Evolutionary conservation across 1,140 invertebrate species (phyloP).

Genomic region (Cyrtorhinus lividipennis): DNA sequence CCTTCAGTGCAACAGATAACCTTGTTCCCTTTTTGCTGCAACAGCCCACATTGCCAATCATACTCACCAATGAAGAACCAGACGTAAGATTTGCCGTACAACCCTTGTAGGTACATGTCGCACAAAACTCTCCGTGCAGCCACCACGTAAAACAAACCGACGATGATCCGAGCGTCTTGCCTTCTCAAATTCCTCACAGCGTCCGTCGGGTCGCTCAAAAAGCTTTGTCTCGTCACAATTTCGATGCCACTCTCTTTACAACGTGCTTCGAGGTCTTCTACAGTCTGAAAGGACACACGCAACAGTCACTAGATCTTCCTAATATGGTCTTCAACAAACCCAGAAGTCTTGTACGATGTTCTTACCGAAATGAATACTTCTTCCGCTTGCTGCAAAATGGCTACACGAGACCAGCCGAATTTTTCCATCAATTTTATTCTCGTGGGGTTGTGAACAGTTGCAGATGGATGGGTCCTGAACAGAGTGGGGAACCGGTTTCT

Average conservation of each 20-base stretch:
- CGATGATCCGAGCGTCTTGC: constrained; percentile 92
- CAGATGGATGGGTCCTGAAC: constrained; percentile 97
- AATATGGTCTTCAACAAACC: too few relatives aligned
- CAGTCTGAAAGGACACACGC: constrained; percentile 53
- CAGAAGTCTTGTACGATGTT: too few relatives aligned
- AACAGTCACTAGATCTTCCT: too few relatives aligned
- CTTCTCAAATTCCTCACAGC: constrained; percentile 84
- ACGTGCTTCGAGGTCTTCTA: constrained; percentile 88
- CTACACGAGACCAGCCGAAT: constrained; percentile 92
- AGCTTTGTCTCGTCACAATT: constrained; percentile 90
- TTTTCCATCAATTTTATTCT: constrained; percentile 92
- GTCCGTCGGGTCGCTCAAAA: constrained; percentile 89
- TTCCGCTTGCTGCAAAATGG: constrained; percentile 94
- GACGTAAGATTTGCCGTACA: constrained; percentile 93
- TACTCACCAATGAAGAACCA: constrained; percentile 96
- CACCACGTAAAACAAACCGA: constrained; percentile 95
- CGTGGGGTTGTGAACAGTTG: constrained; percentile 97
- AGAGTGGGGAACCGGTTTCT: constrained; percentile 92
- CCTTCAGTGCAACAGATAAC: too few relatives aligned
- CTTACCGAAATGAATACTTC: constrained; percentile 97
- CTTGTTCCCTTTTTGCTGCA: too few relatives aligned
- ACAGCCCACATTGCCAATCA: too few relatives aligned
- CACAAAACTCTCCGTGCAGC: constrained; percentile 90
- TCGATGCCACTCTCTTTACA: constrained; percentile 89
- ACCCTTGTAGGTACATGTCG: constrained; percentile 86